Evolutionary conservation across 2,888 invertebrate genomes (phyloP).

Genomic region (Diarsia brunnea): DNA sequence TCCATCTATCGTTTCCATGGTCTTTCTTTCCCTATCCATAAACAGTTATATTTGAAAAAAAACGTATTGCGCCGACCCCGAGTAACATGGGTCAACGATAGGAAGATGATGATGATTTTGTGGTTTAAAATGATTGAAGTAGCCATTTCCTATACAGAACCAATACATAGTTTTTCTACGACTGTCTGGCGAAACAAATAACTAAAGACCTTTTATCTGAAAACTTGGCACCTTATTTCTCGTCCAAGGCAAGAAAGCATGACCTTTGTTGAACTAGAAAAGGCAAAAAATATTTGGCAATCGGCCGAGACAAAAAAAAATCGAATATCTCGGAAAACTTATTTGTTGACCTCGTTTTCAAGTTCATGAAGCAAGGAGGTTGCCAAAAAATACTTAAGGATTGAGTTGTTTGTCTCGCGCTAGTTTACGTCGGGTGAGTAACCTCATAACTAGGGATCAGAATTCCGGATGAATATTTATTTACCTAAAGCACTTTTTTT

Average conservation of each 20-base stretch:
- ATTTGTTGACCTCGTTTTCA: conserved; percentile 35
- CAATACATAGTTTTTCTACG: not conserved
- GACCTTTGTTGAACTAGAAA: conserved; percentile 24
- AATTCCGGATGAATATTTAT: no score
- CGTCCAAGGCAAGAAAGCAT: conserved; percentile 22
- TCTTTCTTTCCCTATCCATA: no score
- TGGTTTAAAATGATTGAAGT: no score
- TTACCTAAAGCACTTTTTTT: no score
- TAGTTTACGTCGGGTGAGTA: conserved; percentile 17
- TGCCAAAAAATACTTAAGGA: conserved; percentile 43
- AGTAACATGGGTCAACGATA: no score
- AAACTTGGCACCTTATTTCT: conserved; percentile 37
- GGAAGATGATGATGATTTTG: no score
- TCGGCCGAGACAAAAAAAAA: conserved; percentile 5
- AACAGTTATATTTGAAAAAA: no score
- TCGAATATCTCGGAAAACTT: conserved; percentile 17
- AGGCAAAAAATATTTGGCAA: conserved; percentile 37
- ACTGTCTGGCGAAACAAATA: not conserved
- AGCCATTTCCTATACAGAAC: no score
- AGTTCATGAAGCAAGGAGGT: conserved; percentile 41
- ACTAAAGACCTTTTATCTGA: not conserved
- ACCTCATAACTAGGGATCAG: not conserved
- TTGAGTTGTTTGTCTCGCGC: conserved; percentile 30
- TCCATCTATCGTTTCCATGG: no score
- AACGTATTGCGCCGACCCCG: no score